Base-by-base conservation (phyloP, 2,888 invertebrate genomes). In the Trypoxylon attenuatum region DNA sequence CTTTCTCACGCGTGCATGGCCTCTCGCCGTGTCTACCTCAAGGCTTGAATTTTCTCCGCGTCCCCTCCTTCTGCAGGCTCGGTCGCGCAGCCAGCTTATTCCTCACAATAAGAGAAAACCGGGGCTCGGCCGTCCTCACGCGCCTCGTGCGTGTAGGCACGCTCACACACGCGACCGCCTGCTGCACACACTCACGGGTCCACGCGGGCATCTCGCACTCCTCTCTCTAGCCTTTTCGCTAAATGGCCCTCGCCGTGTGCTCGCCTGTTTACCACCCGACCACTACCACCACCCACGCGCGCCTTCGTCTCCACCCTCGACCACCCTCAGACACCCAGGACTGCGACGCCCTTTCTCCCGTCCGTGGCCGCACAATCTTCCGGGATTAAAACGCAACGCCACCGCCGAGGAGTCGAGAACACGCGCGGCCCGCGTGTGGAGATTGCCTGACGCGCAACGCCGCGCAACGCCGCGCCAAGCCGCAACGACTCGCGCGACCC, bases 61-160 rank as follows among this genome's bases (percentile, higher is more conserved):
- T 56, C 21, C n/a, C 42, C 10, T 50, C 38, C 22, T 47, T 57
- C 53, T 54, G 41, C 50, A 38, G 63, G 53, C 57, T 65, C 56
- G 55, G 61, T 65, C 69, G 71, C 64, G 71, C 64, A 63, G 77
- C 57, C 69, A 72, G 81, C 78, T 82, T 79, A 76, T 79, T 79
- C 71, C 77, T 80, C 78, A 76, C 80, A 82, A 81, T 81, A 77
- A 81, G 80, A 80, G 79, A 78, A 79, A 75, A 62, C 64, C 62
- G 52, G 51, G 49, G 64, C 64, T 71, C 64, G 62, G 50, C 54
- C 50, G 64, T 67, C 46, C 61, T 64, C 38, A 47, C 33, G 33
- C 33, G 33, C 33, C 13, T 4, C 33, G n/a, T 4, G 33, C 54
- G 60, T 62, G 55, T 18, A 27, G 18, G 52, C 42, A 21, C 19